These are phyloP conservation scores for Botia almorhae DNA, from an alignment of 2,797 vertebrate genomes.

Conservation along the genomic window DNA sequence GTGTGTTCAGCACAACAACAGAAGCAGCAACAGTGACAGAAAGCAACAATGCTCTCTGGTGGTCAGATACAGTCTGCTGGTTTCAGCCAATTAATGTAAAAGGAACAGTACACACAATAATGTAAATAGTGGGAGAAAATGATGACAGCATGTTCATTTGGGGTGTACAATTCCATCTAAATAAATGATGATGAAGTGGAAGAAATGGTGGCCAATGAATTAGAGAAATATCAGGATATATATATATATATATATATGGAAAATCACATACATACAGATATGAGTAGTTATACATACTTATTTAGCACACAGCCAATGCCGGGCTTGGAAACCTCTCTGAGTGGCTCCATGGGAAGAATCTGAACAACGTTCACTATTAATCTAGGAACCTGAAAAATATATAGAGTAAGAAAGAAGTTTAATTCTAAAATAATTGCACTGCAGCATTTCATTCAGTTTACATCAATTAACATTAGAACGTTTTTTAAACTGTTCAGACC, in stretches of 20 bases:
- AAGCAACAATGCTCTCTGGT: conserved; percentile 1
- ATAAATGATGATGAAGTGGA: too few relatives aligned
- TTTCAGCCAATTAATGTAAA: background rate
- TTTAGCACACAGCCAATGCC: conserved; percentile 68
- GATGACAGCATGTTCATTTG: background rate
- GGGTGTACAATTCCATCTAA: background rate
- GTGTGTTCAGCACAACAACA: background rate
- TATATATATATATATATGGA: too few relatives aligned
- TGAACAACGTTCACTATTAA: conserved; percentile 75
- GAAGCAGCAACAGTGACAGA: background rate
- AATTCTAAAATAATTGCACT: background rate
- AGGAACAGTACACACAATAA: background rate
- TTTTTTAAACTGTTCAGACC: conserved; percentile 40
- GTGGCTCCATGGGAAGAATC: conserved; percentile 65
- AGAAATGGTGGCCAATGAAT: too few relatives aligned
- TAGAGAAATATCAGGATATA: too few relatives aligned
- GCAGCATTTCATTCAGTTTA: background rate
- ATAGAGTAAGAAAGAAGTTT: background rate
- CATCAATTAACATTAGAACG: background rate
- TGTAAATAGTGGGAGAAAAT: too few relatives aligned
- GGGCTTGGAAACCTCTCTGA: conserved; percentile 65
- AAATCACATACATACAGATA: background rate
- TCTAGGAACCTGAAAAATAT: conserved; percentile 68
- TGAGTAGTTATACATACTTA: conserved; percentile 55
- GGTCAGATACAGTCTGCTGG: background rate